Percentiles rank a stretch among this genome's conserved stretches.
Conservation (phyloP, 2,113 vertebrate genomes). For the Urocynchramus pylzowi region DNA sequence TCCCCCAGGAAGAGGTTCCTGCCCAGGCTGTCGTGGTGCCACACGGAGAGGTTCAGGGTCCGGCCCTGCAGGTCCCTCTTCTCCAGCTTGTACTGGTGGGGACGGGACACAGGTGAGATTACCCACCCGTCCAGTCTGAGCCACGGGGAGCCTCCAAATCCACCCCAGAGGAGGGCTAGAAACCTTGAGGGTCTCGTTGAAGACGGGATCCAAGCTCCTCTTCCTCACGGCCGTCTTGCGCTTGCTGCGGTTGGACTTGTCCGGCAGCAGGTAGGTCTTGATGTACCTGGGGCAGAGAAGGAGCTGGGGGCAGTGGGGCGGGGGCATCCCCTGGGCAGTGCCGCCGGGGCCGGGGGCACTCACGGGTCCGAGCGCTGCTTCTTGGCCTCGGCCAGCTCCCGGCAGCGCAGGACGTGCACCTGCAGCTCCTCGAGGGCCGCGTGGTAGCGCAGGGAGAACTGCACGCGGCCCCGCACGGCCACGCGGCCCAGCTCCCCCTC, state of each 20-base stretch:
- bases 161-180: not conserved
- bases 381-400: slow-evolving; percentile 83
- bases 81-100: slow-evolving; percentile 84
- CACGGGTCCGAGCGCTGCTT: slow-evolving; percentile 89
- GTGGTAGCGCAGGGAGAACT: slow-evolving; percentile 85
- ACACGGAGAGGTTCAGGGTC: slow-evolving; percentile 90
- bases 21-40: slow-evolving; percentile 87
- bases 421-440: slow-evolving; percentile 76
- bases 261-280: slow-evolving; percentile 91
- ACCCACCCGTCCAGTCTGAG: rapidly evolving
- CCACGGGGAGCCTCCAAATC: not conserved
- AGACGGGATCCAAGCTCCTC: slow-evolving; percentile 88
- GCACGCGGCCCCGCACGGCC: slow-evolving; percentile 84
- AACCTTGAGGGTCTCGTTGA: slow-evolving; percentile 89
- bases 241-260: slow-evolving; percentile 89
- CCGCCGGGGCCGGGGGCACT: slow-evolving; percentile 27
- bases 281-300: slow-evolving; percentile 78
- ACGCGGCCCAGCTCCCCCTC: slow-evolving; percentile 81
- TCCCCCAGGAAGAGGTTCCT: slow-evolving; percentile 93
- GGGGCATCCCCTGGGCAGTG: rapidly evolving
- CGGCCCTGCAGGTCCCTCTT: slow-evolving; percentile 81
- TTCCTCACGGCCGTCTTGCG: slow-evolving; percentile 89
- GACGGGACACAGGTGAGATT: not conserved
- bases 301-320: rapidly evolving
- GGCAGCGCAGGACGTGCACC: slow-evolving; percentile 84